phyloP scores from a whole-genome alignment of 2,888 invertebrate species.

The Proisotoma minuta region DNA sequence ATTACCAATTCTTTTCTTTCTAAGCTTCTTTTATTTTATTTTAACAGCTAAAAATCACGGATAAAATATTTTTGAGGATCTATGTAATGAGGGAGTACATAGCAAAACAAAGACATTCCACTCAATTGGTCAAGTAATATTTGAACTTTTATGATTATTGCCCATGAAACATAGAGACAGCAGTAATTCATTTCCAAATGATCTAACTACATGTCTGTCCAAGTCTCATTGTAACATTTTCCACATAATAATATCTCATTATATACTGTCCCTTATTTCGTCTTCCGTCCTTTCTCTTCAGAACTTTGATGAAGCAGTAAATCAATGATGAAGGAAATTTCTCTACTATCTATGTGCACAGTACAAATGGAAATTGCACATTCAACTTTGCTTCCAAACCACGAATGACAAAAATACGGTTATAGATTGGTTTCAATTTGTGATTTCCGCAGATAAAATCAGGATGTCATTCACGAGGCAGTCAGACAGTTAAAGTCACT shows the following conservation, averaged over 20 bases:
- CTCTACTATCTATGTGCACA: too few relatives aligned
- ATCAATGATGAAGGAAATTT: too few relatives aligned
- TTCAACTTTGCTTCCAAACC: too few relatives aligned
- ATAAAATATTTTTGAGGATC: too few relatives aligned
- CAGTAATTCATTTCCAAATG: constrained; percentile 23
- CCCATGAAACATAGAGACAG: constrained; percentile 13
- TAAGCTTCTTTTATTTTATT: too few relatives aligned
- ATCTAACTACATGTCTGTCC: constrained; percentile 1
- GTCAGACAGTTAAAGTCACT: constrained; percentile 4
- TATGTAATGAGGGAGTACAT: too few relatives aligned
- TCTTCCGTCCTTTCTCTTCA: background rate
- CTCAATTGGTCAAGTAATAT: constrained; percentile 3
- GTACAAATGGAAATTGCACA: too few relatives aligned
- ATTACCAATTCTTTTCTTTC: too few relatives aligned
- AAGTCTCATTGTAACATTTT: background rate
- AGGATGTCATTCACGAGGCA: constrained; percentile 8
- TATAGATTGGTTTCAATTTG: constrained; percentile 23
- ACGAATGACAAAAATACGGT: background rate
- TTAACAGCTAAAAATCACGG: too few relatives aligned
- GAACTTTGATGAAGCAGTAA: too few relatives aligned
- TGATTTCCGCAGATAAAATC: constrained; percentile 31
- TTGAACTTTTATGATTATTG: constrained; percentile 11
- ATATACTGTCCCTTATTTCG: background rate
- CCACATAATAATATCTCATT: background rate
- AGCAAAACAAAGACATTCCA: too few relatives aligned